These are phyloP conservation scores for Notechis scutatus DNA, from an alignment of 2,113 vertebrate genomes.

Conservation along the genomic window DNA sequence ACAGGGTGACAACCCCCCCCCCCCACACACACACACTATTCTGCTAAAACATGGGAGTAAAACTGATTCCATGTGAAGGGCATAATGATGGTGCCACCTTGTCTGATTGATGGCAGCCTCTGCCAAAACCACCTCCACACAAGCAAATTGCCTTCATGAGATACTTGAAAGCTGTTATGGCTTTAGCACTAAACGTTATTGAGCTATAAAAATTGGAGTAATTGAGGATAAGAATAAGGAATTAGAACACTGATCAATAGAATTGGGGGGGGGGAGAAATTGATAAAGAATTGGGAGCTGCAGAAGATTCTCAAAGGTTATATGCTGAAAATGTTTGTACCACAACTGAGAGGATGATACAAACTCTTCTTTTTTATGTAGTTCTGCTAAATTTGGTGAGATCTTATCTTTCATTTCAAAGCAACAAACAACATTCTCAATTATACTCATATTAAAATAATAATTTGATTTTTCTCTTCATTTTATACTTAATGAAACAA, in stretches of 20 bases:
- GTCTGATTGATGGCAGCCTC: too few species aligned
- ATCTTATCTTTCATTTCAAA: neutral
- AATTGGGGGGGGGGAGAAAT: neutral
- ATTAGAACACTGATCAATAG: neutral
- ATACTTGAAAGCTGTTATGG: neutral
- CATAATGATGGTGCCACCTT: neutral
- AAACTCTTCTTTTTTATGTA: neutral
- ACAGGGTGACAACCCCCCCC: neutral
- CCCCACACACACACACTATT: too few species aligned
- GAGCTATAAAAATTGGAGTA: neutral
- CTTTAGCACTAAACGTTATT: neutral
- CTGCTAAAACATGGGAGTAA: neutral
- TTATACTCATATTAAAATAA: neutral
- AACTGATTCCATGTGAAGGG: neutral
- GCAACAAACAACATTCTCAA: neutral
- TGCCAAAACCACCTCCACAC: neutral
- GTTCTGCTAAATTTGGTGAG: neutral
- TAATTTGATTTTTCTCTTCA: neutral
- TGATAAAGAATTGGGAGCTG: neutral
- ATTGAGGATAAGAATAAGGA: neutral
- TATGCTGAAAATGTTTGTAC: neutral
- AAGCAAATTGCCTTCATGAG: neutral
- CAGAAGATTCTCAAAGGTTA: too few species aligned
- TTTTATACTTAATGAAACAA: neutral
- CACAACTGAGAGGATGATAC: neutral